Evolutionary conservation across 2,797 vertebrate species (phyloP).

Genomic region (Takifugu ocellatus): DNA sequence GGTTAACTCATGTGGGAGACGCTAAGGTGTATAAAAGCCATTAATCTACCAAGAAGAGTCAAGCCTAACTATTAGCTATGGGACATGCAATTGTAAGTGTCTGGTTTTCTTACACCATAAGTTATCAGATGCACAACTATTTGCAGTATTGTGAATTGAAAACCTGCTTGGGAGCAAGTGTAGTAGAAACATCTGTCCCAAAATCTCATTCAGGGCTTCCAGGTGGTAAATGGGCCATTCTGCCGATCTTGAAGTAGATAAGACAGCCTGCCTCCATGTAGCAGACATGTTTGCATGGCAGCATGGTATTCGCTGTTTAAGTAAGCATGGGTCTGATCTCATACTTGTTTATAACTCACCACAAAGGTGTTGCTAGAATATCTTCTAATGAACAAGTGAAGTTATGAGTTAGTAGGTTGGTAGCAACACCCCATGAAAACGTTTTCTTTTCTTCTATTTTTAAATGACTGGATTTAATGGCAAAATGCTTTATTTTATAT

Average conservation of each 20-base stretch:
- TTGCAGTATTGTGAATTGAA: constrained; percentile 19
- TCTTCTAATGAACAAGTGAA: constrained; percentile 20
- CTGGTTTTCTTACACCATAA: constrained; percentile 1
- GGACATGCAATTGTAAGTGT: too few relatives aligned
- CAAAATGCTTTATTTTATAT: not conserved
- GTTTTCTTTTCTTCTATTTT: not conserved
- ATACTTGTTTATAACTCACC: constrained; percentile 21
- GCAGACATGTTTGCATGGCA: not conserved
- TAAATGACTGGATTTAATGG: not conserved
- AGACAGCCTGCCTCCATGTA: not conserved
- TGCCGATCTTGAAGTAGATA: constrained; percentile 2
- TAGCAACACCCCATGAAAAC: not conserved
- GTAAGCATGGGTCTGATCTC: constrained; percentile 9
- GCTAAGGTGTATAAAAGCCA: too few relatives aligned
- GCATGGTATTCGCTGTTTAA: constrained; percentile 12
- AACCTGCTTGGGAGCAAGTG: constrained; percentile 16
- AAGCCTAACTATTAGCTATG: too few relatives aligned
- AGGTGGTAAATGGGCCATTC: too few relatives aligned
- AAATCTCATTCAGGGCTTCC: constrained; percentile 11
- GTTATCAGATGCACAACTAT: not conserved
- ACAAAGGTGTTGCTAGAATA: constrained; percentile 43
- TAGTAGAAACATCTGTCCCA: not conserved
- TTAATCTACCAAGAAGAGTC: too few relatives aligned
- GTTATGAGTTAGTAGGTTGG: constrained; percentile 3
- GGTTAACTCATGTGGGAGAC: too few relatives aligned